Base-by-base conservation (phyloP, 2,888 invertebrate species). In the Barypeithes pellucidus region DNA sequence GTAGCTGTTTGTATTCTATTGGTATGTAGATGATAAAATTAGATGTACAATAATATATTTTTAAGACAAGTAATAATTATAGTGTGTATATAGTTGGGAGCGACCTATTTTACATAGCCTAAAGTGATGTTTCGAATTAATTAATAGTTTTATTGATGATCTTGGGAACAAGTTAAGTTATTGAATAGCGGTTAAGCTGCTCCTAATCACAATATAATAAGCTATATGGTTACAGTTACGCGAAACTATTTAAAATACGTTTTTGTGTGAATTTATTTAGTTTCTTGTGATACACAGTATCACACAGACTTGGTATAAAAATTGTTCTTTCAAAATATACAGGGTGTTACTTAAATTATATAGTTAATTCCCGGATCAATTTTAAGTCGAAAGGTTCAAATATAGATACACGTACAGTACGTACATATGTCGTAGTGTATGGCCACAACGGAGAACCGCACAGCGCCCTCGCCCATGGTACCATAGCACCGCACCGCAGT, bases 31-130 rank as follows among this genome's bases (percentile, higher is more conserved):
- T 33, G 11, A 57, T 33, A 57, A 33, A 33, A 11, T 36, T 57
- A 57, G 18, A 11, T 1, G 16, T 18, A 33, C 16, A 57, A 60
- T 59, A 29, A 59, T 67, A 67, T 45, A 67, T 67, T 45, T 67
- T 67, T 47, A 36, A 47, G 24, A 41, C 43, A 47, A 47, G 12
- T n/a, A 18, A 12, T 67, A 67, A 67, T 67, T 67, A 67, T 20
- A 59, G 41, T 41, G 8, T 39, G 36, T 36, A 16, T 29, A 67
- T 57, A 33, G 45, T 67, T 36, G n/a, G 59, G 5, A 59, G 33
- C 67, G 59, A 59, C 67, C 67, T 36, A 67, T 67, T 67, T 67
- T 67, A 57, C 59, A 59, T 47, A 18, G 65, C 65, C 65, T 36
- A 8, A 22, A 47, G 59, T 33, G n/a, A 59, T 36, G 59, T 65